A percentile compares a stretch with the other conserved stretches of the same genome.
Evolutionary conservation across 2,888 invertebrate species (phyloP).

Genomic region (Parnassius orleans): DNA sequence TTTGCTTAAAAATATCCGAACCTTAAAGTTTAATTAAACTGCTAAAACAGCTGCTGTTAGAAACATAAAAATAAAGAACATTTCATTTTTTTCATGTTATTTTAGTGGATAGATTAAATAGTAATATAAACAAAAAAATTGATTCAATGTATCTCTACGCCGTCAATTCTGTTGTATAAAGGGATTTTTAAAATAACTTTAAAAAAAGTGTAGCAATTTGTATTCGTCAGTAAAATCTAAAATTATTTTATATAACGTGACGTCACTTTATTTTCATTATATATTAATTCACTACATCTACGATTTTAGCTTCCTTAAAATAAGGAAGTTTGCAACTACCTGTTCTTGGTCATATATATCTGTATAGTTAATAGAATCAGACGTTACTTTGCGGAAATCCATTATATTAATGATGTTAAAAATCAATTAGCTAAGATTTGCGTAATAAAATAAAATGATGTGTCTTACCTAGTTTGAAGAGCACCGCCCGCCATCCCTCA

Average conservation of each 20-base stretch:
- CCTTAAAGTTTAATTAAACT: neutral
- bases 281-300: conserved; percentile 26
- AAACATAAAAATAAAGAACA: conserved; percentile 1
- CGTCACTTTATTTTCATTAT: conserved; percentile 20
- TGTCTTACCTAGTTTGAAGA: no score
- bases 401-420: no score
- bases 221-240: conserved; percentile 46
- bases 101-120: conserved; percentile 51
- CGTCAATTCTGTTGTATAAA: conserved; percentile 78
- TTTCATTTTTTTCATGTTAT: conserved; percentile 19
- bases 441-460: no score
- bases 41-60: conserved; percentile 5
- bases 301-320: conserved; percentile 7
- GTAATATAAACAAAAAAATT: conserved; percentile 58
- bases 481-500: no score
- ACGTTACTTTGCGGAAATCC: no score
- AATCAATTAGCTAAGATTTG: no score
- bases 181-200: conserved; percentile 46
- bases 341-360: no score
- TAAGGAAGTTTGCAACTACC: neutral
- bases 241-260: conserved; percentile 38
- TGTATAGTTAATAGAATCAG: no score
- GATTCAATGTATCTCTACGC: conserved; percentile 75
- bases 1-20: neutral
- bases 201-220: conserved; percentile 52